A percentile compares a stretch with the other conserved stretches of the same genome.
These are phyloP conservation scores for Rhagium mordax DNA, from an alignment of 2,888 invertebrate genomes.

Conservation along the genomic window DNA sequence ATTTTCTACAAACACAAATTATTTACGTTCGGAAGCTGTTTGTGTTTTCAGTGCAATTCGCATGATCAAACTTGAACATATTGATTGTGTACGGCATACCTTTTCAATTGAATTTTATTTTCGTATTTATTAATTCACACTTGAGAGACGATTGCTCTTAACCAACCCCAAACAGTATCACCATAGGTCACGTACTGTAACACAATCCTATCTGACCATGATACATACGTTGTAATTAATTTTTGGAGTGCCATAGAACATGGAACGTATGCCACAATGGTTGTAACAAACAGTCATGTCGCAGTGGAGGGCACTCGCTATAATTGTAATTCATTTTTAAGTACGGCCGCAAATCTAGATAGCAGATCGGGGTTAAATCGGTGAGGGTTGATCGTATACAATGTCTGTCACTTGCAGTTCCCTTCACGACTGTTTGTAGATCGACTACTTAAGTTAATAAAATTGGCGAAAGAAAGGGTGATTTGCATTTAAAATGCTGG, in stretches of 20 bases:
- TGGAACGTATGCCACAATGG: conserved; percentile 52
- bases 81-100: neutral
- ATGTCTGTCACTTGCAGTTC: conserved; percentile 61
- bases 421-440: conserved; percentile 43
- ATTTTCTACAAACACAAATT: too few relatives aligned
- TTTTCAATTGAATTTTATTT: conserved; percentile 24
- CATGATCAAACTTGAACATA: neutral
- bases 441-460: conserved; percentile 59
- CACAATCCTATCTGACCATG: conserved; percentile 40
- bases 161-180: conserved; percentile 34
- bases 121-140: conserved; percentile 36
- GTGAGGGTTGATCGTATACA: conserved; percentile 49
- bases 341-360: conserved; percentile 58
- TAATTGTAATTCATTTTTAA: conserved; percentile 66
- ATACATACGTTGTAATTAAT: conserved; percentile 55
- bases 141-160: conserved; percentile 34
- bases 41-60: neutral
- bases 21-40: too few relatives aligned
- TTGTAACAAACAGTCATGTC: conserved; percentile 53
- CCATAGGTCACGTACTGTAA: conserved; percentile 30
- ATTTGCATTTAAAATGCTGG: conserved; percentile 49
- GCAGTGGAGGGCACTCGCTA: conserved; percentile 47
- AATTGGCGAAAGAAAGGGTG: conserved; percentile 57
- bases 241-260: conserved; percentile 47
- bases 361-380: conserved; percentile 21